Evolutionary conservation across 2,888 invertebrate genomes (phyloP).

Genomic region (Athalia cordata): DNA sequence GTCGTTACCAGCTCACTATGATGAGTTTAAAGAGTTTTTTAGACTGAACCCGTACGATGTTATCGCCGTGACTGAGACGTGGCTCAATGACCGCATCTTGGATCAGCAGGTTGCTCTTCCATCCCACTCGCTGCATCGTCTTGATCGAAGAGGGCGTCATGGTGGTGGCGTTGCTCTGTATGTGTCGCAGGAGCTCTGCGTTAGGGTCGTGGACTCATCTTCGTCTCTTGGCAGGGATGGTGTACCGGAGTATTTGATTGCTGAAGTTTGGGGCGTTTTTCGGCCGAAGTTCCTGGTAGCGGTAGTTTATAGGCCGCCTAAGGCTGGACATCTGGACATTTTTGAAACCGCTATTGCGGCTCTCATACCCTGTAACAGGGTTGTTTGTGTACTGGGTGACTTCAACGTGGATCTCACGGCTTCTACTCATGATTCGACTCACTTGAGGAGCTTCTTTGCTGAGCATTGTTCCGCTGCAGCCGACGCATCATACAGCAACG

Average conservation of each 20-base stretch:
- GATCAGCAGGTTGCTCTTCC: slow-evolving; percentile 6
- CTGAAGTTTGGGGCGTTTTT: background rate
- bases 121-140: background rate
- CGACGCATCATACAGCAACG: slow-evolving; percentile 1
- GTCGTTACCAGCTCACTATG: slow-evolving; percentile 9
- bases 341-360: background rate
- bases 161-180: slow-evolving; percentile 27
- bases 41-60: slow-evolving; percentile 1
- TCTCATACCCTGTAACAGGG: background rate
- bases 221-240: background rate
- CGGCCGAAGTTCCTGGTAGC: background rate
- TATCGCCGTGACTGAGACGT: slow-evolving; percentile 20
- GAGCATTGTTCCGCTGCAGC: background rate
- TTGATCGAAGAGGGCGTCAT: slow-evolving; percentile 12
- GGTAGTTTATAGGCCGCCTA: background rate
- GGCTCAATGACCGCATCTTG: slow-evolving; percentile 2
- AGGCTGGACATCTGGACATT: background rate
- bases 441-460: background rate
- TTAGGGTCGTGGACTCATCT: background rate
- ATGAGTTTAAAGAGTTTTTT: slow-evolving; percentile 30
- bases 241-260: background rate
- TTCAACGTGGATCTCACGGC: background rate
- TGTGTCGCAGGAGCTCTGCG: background rate
- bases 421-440: background rate
- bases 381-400: background rate